Evolutionary conservation across 2,888 invertebrate genomes (phyloP), one percentile per base, ranked within the genome.

Genomic region (Tachystola acroxantha): DNA sequence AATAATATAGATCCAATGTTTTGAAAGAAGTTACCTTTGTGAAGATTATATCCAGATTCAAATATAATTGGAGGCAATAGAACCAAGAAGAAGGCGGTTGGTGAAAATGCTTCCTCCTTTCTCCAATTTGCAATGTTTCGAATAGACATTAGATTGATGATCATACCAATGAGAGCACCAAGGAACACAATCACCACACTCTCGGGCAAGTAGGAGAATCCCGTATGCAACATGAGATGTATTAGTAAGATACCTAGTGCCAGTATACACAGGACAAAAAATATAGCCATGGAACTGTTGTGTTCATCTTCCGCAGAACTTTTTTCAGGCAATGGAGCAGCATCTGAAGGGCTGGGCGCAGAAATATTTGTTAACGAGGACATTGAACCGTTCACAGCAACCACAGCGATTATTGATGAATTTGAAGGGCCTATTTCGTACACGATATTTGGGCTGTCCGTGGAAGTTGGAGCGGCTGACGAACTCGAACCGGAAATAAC

Each of bases 1-100:
- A 98, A 92, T 63, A 99, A 82, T 57, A 99, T 99, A 2, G 98
- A 98, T n/a, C 98, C 98, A 67, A 99, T 98, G 68, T 99, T 99
- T 81, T 99, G 97, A 63, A 95, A 96, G 63, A 95, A 96, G 63
- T 96, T 95, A 47, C 98, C 98, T 81, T 99, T 99, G 64, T 99
- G 99, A 42, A 99, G 89, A 88, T 99, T 99, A 71, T 99, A 99
- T 2, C 99, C 99, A 2, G 98, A 98, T 79, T 99, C 99, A 87
- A 99, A 99, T 57, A 99, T 99, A 37, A 99, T 99, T 1, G 99
- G 99, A 7, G 99, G 99, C 35, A 99, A 79, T 1, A 99, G 89
- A 2, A 99, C 95, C 35, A 99, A 89, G 67, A 99, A 99, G 76
- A 99, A 99, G 12, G 98, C 96, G 11, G 98, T 99, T 0, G 99